Percentiles rank a stretch among this genome's conserved stretches.
These are phyloP conservation scores for Campylorhamphus procurvoides DNA, from an alignment of 2,113 vertebrate genomes.

Conservation along the genomic window DNA sequence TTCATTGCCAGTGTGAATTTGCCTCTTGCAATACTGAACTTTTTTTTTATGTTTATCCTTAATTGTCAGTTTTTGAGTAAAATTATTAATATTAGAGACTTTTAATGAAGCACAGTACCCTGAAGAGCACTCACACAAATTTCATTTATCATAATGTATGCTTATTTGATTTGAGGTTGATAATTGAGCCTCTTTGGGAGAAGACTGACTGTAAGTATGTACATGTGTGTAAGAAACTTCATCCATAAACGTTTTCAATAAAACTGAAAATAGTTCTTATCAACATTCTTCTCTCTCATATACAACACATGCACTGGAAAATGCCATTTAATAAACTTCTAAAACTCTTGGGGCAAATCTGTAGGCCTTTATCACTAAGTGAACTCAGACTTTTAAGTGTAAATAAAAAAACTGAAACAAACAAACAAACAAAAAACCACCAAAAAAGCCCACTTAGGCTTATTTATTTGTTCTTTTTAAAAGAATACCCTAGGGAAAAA, in stretches of 20 bases:
- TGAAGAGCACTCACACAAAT: not conserved
- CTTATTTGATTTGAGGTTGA: not conserved
- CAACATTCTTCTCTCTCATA: not conserved
- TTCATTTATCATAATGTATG: not conserved
- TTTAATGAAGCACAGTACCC: not conserved
- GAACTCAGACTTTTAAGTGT: not conserved
- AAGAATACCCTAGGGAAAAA: not conserved
- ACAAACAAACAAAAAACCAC: not conserved
- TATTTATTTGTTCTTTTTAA: conserved; percentile 24
- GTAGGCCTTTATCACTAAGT: not conserved
- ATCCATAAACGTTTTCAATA: not conserved
- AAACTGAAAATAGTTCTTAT: not conserved
- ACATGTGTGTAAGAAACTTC: not conserved
- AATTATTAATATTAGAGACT: not conserved
- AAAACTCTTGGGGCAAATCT: not conserved
- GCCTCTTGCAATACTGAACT: not conserved
- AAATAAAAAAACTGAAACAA: not conserved
- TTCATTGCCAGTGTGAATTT: not conserved
- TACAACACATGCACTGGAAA: not conserved
- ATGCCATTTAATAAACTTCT: conserved; percentile 9
- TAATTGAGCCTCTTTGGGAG: not conserved
- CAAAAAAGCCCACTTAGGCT: not conserved
- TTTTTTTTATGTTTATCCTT: not conserved
- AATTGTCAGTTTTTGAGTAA: not conserved
- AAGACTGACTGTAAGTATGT: not conserved